A percentile compares a stretch with the other conserved stretches of the same genome.
phyloP scores from a whole-genome alignment of 2,113 vertebrate species.

The Opisthocomus hoazin region DNA sequence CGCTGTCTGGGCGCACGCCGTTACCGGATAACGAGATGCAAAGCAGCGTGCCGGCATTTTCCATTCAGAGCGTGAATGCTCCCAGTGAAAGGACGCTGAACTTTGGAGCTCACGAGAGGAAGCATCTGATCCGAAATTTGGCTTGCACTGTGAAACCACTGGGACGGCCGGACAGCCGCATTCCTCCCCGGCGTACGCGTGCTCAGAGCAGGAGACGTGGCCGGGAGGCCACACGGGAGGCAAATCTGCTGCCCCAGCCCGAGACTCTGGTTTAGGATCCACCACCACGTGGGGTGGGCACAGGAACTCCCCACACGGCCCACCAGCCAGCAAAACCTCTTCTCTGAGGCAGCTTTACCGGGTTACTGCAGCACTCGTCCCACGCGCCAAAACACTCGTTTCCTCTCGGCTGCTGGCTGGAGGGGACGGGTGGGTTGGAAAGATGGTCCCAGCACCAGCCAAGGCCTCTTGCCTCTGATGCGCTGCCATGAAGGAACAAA shows the following conservation, averaged over 20 bases:
- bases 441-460: neutral
- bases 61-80: neutral
- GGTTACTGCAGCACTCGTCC: neutral
- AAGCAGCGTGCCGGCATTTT: neutral
- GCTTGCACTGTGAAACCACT: neutral
- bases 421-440: neutral
- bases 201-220: fast-evolving
- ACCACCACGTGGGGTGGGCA: neutral
- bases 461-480: neutral
- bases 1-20: neutral
- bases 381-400: fast-evolving
- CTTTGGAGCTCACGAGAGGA: neutral
- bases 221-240: fast-evolving
- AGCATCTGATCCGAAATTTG: neutral
- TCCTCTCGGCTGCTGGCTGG: neutral
- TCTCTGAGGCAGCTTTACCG: fast-evolving
- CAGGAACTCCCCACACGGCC: fast-evolving
- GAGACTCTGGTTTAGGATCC: neutral
- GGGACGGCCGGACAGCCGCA: neutral
- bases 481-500: neutral
- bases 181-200: neutral
- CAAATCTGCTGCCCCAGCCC: neutral
- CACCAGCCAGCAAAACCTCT: neutral
- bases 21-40: neutral
- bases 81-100: neutral